Percentiles rank a stretch among this genome's conserved stretches.
Conservation (phyloP, 2,113 vertebrate species). For the Uria aalge region DNA sequence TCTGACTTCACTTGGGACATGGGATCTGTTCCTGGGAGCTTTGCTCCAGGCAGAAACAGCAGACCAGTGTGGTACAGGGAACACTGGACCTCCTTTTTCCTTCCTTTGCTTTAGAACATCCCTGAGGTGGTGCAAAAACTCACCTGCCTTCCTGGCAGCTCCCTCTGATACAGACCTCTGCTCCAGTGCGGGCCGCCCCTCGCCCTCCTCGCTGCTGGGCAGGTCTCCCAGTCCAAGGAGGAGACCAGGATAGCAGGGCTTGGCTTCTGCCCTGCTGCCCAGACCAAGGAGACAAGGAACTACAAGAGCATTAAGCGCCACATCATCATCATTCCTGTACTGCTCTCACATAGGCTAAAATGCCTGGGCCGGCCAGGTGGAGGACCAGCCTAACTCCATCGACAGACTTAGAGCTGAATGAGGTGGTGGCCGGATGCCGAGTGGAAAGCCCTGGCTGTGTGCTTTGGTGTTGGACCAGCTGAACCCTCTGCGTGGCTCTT, state of each 20-base stretch:
- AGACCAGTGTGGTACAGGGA: not conserved
- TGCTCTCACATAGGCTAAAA: not conserved
- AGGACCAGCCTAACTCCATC: no score
- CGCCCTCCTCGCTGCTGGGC: not conserved
- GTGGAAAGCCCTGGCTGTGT: not conserved
- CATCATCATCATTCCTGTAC: not conserved
- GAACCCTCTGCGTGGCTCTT: fast-evolving
- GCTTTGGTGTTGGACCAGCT: not conserved
- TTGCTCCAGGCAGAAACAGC: not conserved
- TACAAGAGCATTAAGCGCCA: not conserved
- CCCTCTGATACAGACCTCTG: not conserved
- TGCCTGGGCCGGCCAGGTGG: not conserved
- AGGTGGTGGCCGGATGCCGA: fast-evolving
- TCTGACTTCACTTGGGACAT: not conserved
- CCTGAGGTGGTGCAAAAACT: not conserved
- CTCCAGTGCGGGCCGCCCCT: not conserved
- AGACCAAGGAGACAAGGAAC: not conserved
- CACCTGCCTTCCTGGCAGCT: not conserved
- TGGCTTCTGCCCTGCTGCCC: not conserved
- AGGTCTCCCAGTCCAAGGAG: not conserved
- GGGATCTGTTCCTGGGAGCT: not conserved
- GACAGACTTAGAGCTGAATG: not conserved
- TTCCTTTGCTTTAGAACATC: not conserved
- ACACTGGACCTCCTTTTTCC: not conserved
- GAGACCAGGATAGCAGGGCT: not conserved